Evolutionary conservation across 2,113 vertebrate genomes (phyloP).

Genomic region (Lagopus leucura): DNA sequence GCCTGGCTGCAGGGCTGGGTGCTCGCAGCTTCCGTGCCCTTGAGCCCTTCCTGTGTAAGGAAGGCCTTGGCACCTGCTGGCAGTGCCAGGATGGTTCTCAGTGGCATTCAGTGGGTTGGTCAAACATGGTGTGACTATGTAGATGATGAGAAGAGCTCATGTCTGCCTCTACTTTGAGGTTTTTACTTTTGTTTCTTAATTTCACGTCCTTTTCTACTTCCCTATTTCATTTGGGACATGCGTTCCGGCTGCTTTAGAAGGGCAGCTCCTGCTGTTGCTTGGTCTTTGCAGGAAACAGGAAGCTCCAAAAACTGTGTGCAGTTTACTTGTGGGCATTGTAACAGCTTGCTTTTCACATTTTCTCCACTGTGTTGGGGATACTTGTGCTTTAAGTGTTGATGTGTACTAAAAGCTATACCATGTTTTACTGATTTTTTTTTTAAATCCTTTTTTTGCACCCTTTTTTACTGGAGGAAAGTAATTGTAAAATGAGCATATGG

Average conservation of each 20-base stretch:
- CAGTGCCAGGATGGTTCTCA: not conserved
- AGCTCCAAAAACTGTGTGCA: not conserved
- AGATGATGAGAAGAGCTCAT: too few species aligned
- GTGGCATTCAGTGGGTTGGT: not conserved
- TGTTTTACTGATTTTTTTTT: not conserved
- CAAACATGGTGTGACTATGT: accelerated
- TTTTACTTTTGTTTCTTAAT: not conserved
- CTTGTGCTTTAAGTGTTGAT: not conserved
- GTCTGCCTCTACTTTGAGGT: too few species aligned
- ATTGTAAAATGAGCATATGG: not conserved
- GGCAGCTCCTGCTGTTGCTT: not conserved
- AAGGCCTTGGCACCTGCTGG: not conserved
- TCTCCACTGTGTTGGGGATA: not conserved
- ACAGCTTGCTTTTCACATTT: not conserved
- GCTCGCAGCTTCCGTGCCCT: not conserved
- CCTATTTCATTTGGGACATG: not conserved
- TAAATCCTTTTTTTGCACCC: not conserved
- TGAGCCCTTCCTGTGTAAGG: not conserved
- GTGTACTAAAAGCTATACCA: not conserved
- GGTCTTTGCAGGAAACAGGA: not conserved
- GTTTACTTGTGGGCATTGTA: not conserved
- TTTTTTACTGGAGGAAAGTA: not conserved
- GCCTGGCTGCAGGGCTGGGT: not conserved
- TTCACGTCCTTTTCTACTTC: not conserved
- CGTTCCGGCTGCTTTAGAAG: not conserved